phyloP scores from a whole-genome alignment of 2,888 invertebrate species.

The Drosophila falleni region DNA sequence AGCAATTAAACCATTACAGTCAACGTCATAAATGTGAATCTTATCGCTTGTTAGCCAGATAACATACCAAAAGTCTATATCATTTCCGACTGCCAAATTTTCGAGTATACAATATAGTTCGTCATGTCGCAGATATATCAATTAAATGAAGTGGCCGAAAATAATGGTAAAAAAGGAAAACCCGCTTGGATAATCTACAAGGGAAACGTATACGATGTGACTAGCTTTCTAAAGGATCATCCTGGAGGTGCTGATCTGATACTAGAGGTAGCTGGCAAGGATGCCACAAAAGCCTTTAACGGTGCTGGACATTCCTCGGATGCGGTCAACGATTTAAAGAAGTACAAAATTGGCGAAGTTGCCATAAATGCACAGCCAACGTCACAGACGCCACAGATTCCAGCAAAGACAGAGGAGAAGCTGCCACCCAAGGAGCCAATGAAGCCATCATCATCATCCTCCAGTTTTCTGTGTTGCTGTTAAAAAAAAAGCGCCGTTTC shows the following conservation, averaged over 20 bases:
- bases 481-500: not conserved
- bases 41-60: constrained; percentile 31
- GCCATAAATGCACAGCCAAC: constrained; percentile 66
- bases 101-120: constrained; percentile 1
- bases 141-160: constrained; percentile 87
- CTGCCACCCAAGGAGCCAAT: constrained; percentile 7
- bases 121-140: constrained; percentile 79
- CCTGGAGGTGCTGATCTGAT: constrained; percentile 89
- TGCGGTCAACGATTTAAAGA: constrained; percentile 87
- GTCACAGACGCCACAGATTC: not conserved
- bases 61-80: constrained; percentile 5
- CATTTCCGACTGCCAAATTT: constrained; percentile 3
- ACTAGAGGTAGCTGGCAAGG: constrained; percentile 89
- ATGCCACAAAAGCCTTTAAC: constrained; percentile 89
- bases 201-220: constrained; percentile 90
- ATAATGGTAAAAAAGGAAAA: constrained; percentile 87
- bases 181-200: constrained; percentile 89
- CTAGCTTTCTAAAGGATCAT: constrained; percentile 88
- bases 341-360: constrained; percentile 89
- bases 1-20: constrained; percentile 26
- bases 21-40: constrained; percentile 16
- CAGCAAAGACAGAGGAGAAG: constrained; percentile 1
- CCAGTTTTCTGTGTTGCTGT: constrained; percentile 56
- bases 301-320: constrained; percentile 89
- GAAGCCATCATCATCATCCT: constrained; percentile 23